These are phyloP conservation scores for Morpho achilles DNA, from an alignment of 2,888 invertebrate genomes.

Conservation along the genomic window DNA sequence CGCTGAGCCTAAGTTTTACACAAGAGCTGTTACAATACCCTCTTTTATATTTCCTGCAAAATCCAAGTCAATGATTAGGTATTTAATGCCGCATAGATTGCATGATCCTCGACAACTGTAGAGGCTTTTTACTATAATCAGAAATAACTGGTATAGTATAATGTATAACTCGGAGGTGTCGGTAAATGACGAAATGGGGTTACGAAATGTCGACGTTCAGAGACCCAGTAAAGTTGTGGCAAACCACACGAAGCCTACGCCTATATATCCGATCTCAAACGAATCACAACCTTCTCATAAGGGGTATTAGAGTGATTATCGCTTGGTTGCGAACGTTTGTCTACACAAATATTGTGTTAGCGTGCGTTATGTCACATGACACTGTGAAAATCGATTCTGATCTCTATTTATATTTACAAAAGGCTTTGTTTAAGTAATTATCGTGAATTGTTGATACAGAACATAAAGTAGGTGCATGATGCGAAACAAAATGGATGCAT, in stretches of 20 bases:
- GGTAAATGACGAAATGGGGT: conserved; percentile 22
- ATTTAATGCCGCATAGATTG: no score
- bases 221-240: conserved; percentile 22
- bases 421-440: conserved; percentile 5
- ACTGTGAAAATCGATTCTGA: conserved; percentile 17
- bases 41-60: no score
- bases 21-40: no score
- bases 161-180: conserved; percentile 10
- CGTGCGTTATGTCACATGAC: conserved; percentile 20
- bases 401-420: conserved; percentile 18
- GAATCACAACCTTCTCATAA: conserved; percentile 14
- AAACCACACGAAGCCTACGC: conserved; percentile 17
- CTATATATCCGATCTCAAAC: conserved; percentile 2
- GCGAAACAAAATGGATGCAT: no score
- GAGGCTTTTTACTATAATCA: no score
- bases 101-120: no score
- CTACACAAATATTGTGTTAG: conserved; percentile 26
- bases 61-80: no score
- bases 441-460: background rate
- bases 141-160: background rate
- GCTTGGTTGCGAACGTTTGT: conserved; percentile 19
- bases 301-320: conserved; percentile 22
- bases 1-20: no score
- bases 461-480: no score
- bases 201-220: conserved; percentile 26